Conservation (phyloP, 1,140 invertebrate species). For the Drosophila cardini region DNA sequence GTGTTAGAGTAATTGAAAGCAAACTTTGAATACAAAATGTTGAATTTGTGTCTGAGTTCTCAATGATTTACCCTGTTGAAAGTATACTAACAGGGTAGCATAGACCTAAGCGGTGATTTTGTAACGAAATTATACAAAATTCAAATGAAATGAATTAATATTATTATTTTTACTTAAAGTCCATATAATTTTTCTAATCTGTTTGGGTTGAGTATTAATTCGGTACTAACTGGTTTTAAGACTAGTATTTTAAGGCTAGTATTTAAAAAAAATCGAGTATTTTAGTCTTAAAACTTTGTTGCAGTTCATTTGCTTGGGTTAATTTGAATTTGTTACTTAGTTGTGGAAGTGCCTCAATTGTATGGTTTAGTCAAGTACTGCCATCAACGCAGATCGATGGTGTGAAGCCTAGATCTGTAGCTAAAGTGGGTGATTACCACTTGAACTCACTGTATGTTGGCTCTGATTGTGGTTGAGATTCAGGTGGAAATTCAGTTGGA, state of each 20-base stretch:
- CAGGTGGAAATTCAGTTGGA: slow-evolving; percentile 12
- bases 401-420: slow-evolving; percentile 1
- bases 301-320: neutral
- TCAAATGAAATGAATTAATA: too few relatives aligned
- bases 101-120: too few relatives aligned
- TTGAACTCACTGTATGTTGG: neutral
- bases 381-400: slow-evolving; percentile 36
- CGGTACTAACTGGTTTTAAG: too few relatives aligned
- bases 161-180: too few relatives aligned
- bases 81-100: neutral
- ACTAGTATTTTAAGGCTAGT: too few relatives aligned
- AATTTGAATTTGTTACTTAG: neutral
- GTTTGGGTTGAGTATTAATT: too few relatives aligned
- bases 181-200: too few relatives aligned
- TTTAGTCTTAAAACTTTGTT: neutral
- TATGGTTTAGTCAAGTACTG: slow-evolving; percentile 35
- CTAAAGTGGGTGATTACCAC: slow-evolving; percentile 37
- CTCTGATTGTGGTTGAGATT: slow-evolving; percentile 12
- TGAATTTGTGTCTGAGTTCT: neutral
- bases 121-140: too few relatives aligned
- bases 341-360: slow-evolving; percentile 34
- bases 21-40: neutral
- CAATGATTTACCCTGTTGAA: neutral
- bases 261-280: too few relatives aligned
- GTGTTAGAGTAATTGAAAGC: neutral